Conservation (phyloP, 2,797 vertebrate genomes). For the Peromyscus nudipes region DNA sequence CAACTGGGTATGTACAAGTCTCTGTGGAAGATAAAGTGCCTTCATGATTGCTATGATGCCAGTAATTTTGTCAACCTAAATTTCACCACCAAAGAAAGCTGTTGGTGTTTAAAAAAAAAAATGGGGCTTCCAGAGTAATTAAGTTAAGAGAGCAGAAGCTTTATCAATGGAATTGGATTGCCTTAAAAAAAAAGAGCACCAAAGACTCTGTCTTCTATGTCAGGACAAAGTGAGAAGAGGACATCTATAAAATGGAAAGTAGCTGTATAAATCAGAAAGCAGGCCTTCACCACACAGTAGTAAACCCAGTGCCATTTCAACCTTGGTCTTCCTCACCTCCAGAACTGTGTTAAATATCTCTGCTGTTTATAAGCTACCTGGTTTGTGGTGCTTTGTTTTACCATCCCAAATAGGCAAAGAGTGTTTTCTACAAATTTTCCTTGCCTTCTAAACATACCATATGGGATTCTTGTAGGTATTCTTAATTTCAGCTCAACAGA, state of each 20-base stretch:
- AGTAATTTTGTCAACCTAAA: not conserved
- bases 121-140: not conserved
- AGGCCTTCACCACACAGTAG: not conserved
- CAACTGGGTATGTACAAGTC: too few relatives aligned
- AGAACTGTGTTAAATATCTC: not conserved
- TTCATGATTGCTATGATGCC: not conserved
- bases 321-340: not conserved
- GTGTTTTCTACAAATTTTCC: not conserved
- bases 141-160: not conserved
- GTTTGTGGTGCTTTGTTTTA: not conserved
- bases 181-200: not conserved
- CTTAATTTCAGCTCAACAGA: conserved; percentile 11
- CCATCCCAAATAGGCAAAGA: not conserved
- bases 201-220: not conserved
- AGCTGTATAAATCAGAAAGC: not conserved
- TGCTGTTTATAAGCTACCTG: not conserved
- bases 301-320: not conserved
- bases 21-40: not conserved
- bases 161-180: not conserved
- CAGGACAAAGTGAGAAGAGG: not conserved
- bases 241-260: not conserved
- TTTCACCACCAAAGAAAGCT: not conserved
- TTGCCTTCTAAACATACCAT: not conserved
- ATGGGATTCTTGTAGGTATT: not conserved
- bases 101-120: not conserved